phyloP scores from a whole-genome alignment of 2,888 invertebrate genomes.

The Agrochola lota region DNA sequence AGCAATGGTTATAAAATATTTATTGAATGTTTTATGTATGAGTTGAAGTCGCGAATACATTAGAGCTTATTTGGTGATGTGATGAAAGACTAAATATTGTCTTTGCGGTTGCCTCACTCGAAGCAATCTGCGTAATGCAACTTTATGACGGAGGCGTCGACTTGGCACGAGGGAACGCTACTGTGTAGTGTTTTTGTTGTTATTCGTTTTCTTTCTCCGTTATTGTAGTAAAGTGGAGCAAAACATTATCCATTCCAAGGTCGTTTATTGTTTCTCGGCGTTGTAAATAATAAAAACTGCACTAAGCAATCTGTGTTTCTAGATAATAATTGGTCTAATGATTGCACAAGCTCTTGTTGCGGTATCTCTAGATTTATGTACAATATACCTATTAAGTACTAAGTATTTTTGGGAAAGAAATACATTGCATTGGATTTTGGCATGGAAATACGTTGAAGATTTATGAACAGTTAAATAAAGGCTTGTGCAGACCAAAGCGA shows the following conservation, averaged over 20 bases:
- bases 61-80: constrained; percentile 80
- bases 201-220: constrained; percentile 56
- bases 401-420: background rate
- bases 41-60: constrained; percentile 76
- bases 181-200: constrained; percentile 66
- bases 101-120: constrained; percentile 76
- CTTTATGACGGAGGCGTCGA: constrained; percentile 71
- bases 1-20: constrained; percentile 65
- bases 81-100: constrained; percentile 83
- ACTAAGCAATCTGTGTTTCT: constrained; percentile 46
- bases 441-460: background rate
- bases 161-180: constrained; percentile 72
- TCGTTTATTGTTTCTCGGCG: constrained; percentile 61
- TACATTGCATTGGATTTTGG: too few relatives aligned
- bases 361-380: background rate
- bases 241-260: constrained; percentile 64
- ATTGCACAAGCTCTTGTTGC: constrained; percentile 35
- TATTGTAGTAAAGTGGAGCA: constrained; percentile 56
- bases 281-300: constrained; percentile 55
- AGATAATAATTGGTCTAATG: constrained; percentile 24
- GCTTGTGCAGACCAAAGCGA: too few relatives aligned
- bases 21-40: constrained; percentile 73
- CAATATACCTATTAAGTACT: background rate
- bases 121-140: constrained; percentile 77
- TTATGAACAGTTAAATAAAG: background rate